Percentiles rank a stretch among this genome's conserved stretches.
Conservation (phyloP, 2,113 vertebrate genomes). For the Gnathonemus echidnorhynchus region DNA sequence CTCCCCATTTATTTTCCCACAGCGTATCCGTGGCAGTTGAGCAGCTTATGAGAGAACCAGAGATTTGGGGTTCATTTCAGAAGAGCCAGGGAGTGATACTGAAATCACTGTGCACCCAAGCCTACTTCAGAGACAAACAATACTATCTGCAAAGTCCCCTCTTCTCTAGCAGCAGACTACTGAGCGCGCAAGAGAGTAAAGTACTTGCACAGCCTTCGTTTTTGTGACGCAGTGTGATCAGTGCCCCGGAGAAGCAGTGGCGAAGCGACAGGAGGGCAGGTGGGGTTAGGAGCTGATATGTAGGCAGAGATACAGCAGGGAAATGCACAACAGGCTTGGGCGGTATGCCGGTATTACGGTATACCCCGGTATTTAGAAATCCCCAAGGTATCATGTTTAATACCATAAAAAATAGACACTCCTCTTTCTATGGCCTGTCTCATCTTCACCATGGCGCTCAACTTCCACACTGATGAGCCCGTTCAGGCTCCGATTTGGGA, state of each 20-base stretch:
- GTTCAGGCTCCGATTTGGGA: neutral
- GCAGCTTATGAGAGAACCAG: neutral
- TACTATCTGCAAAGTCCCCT: neutral
- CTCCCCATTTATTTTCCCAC: neutral
- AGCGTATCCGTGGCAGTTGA: neutral
- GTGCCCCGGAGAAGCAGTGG: neutral
- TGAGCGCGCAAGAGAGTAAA: neutral
- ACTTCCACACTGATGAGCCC: neutral
- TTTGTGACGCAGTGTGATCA: neutral
- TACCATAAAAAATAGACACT: neutral
- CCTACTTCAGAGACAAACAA: conserved; percentile 30
- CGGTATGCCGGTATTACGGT: neutral
- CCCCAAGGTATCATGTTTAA: neutral
- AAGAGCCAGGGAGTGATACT: neutral
- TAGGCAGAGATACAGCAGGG: conserved; percentile 49
- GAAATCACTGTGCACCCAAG: neutral
- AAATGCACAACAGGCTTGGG: neutral
- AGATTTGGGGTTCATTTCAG: conserved; percentile 4
- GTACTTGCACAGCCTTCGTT: neutral
- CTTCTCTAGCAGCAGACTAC: neutral
- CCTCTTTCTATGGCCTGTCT: neutral
- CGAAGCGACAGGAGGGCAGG: conserved; percentile 12
- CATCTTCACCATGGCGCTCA: neutral
- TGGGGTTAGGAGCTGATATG: conserved; percentile 33
- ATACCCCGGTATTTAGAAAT: neutral